A percentile compares a stretch with the other conserved stretches of the same genome.
These are phyloP conservation scores for Drosophila recens DNA, from an alignment of 2,888 invertebrate species.

Conservation along the genomic window DNA sequence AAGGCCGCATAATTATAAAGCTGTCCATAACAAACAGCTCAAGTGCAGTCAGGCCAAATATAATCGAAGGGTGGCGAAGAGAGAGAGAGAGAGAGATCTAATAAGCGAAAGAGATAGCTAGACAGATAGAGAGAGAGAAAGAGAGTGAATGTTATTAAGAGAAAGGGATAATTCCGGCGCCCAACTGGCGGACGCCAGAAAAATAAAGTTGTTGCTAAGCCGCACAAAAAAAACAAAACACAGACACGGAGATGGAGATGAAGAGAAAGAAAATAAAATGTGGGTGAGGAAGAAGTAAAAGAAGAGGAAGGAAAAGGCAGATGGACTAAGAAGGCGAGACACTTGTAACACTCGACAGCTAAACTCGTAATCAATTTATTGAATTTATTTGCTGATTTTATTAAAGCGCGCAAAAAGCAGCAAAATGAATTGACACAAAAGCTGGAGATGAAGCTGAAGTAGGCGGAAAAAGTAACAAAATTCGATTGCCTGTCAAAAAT, in stretches of 20 bases:
- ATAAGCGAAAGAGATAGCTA: not conserved
- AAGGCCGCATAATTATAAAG: constrained; percentile 62
- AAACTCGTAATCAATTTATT: constrained; percentile 75
- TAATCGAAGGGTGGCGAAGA: constrained; percentile 6
- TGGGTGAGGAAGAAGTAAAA: not conserved
- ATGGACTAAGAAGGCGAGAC: constrained; percentile 38
- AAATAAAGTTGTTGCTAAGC: constrained; percentile 28
- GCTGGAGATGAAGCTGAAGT: not conserved
- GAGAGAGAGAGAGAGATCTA: not conserved
- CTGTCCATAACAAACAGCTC: constrained; percentile 54
- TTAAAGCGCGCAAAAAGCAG: constrained; percentile 68
- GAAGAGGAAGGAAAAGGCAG: constrained; percentile 9
- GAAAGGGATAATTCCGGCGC: constrained; percentile 61
- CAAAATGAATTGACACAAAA: constrained; percentile 53
- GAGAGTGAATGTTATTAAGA: constrained; percentile 13
- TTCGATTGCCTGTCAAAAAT: constrained; percentile 67
- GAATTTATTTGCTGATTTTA: constrained; percentile 76
- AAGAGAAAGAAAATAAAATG: not conserved
- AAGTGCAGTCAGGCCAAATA: constrained; percentile 53
- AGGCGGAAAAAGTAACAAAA: constrained; percentile 18
- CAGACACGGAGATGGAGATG: constrained; percentile 21
- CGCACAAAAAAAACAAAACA: constrained; percentile 26
- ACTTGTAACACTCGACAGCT: constrained; percentile 63
- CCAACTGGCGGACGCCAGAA: constrained; percentile 69
- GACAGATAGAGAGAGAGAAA: not conserved